A percentile compares a stretch with the other conserved stretches of the same genome.
These are phyloP conservation scores for Crotalus helleri DNA, from an alignment of 2,113 vertebrate genomes.

Conservation along the genomic window DNA sequence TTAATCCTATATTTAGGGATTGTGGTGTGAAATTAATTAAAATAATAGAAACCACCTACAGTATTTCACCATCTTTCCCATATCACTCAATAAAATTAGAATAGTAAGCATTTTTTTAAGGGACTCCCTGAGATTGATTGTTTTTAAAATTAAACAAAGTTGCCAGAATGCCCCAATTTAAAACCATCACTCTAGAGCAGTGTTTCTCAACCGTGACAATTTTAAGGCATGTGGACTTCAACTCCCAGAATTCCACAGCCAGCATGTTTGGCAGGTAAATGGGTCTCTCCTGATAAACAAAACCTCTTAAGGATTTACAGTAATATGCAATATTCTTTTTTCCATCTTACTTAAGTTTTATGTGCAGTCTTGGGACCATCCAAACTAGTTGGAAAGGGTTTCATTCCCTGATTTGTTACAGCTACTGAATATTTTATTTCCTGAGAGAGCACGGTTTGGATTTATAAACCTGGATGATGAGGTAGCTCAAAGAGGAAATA, in stretches of 20 bases:
- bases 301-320: neutral
- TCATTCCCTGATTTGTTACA: neutral
- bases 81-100: neutral
- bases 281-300: neutral
- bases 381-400: neutral
- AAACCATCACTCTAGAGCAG: neutral
- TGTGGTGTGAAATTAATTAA: neutral
- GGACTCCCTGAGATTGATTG: neutral
- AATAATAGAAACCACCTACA: neutral
- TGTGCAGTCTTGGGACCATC: neutral
- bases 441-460: neutral
- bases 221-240: too few relatives aligned
- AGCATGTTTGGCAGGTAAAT: neutral
- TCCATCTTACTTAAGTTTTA: neutral
- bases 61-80: neutral
- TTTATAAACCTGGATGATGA: neutral
- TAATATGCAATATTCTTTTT: neutral
- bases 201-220: too few relatives aligned
- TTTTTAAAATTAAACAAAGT: neutral
- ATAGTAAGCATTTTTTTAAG: neutral
- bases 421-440: neutral
- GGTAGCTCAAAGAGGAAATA: neutral
- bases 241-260: too few relatives aligned
- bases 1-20: neutral
- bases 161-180: neutral